These are phyloP conservation scores for Rattus rattus DNA, from an alignment of 2,113 vertebrate genomes.

Conservation along the genomic window DNA sequence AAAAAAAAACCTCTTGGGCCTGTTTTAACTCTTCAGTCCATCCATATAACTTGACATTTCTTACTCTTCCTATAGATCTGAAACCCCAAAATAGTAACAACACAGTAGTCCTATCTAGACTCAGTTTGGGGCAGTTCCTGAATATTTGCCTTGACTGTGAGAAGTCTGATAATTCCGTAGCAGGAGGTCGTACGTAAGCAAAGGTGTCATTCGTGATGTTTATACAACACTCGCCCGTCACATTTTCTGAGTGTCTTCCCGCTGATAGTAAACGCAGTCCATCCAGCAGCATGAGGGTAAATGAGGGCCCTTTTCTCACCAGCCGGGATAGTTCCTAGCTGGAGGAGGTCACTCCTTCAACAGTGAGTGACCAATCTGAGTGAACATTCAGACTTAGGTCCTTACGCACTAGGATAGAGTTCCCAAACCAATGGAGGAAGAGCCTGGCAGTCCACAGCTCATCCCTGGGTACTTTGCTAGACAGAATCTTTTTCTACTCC, in stretches of 20 bases:
- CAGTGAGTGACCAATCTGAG: neutral
- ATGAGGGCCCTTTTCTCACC: neutral
- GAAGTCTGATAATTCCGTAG: neutral
- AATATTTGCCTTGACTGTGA: slow-evolving; percentile 24
- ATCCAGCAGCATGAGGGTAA: neutral
- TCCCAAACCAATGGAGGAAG: neutral
- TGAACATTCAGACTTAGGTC: neutral
- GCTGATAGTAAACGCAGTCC: neutral
- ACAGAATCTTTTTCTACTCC: neutral
- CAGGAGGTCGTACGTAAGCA: neutral
- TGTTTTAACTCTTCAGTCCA: slow-evolving; percentile 19
- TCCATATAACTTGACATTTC: slow-evolving; percentile 23
- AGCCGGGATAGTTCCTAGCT: neutral
- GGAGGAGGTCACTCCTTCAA: neutral
- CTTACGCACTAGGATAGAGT: neutral
- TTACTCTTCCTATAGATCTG: slow-evolving; percentile 24
- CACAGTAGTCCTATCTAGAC: neutral
- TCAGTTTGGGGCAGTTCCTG: slow-evolving; percentile 9
- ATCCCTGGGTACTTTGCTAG: neutral
- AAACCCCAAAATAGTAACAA: neutral
- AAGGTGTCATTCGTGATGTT: neutral
- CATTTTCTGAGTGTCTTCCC: neutral
- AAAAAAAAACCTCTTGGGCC: neutral
- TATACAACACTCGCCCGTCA: neutral
- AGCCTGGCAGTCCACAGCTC: neutral